Evolutionary conservation across 1,140 invertebrate genomes (phyloP), one percentile per base, ranked within the genome.

Genomic region (Ips nitidus): DNA sequence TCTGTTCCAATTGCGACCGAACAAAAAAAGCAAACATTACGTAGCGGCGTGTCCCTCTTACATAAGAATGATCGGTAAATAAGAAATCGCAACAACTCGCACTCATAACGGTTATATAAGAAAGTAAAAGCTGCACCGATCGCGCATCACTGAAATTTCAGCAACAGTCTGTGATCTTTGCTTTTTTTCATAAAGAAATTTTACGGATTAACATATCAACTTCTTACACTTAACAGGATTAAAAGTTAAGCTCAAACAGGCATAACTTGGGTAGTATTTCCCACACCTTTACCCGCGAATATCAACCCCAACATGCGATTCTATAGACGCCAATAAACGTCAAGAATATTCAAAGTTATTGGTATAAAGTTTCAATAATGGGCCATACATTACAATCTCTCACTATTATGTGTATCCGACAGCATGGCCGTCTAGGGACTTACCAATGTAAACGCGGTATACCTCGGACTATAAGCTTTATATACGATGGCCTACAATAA

Each of bases 321-420:
- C 55, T 57, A 38, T 40, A 7, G 55, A 41, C 55, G 39, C 36
- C 38, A 57, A 57, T 57, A 57, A 57, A 57, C 41, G 55, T 57
- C 55, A 57, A 7, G 55, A 39, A 57, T 57, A 57, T 57, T 57
- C 40, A 57, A 40, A 57, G 37, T 57, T 57, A 57, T 57, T 40
- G 55, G 55, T 57, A 38, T 57, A 57, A 57, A 57, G 55, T 57
- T 57, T 57, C 55, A 57, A 57, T 57, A 57, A 57, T 57, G 55
- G 37, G 55, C 41, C 39, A 40, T 57, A 57, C 22, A 57, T 57
- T 57, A 37, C 55, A 57, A 57, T 57, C 22, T 57, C 55, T 57
- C 55, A 57, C 55, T 40, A 57, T 57, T 57, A 40, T 57, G 45
- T 3, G 55, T 40, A 40, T 7, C 55, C 39, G 5, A n/a, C 55